Conservation (phyloP, 2,113 vertebrate species). For the Cardinalis cardinalis region DNA sequence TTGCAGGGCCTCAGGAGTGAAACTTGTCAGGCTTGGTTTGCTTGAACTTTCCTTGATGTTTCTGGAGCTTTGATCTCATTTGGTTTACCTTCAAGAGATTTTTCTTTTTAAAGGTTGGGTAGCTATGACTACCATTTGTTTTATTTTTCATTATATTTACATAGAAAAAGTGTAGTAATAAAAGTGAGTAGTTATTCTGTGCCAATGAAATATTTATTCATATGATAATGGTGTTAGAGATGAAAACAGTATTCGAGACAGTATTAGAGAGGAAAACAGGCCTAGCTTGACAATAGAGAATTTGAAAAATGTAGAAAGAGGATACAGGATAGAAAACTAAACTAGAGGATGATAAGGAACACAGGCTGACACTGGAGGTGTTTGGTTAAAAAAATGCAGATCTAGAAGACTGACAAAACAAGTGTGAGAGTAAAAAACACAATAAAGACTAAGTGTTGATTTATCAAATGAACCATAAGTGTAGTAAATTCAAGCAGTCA, state of each 20-base stretch:
- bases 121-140: not conserved
- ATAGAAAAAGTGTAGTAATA: not conserved
- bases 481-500: not conserved
- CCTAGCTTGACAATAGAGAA: not conserved
- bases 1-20: not conserved
- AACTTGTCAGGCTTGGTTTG: not conserved
- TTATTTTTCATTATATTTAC: not conserved
- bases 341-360: not conserved
- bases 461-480: not conserved
- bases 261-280: not conserved
- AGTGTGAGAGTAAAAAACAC: not conserved
- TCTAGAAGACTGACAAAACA: not conserved
- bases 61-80: not conserved
- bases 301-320: not conserved
- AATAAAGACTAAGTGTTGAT: not conserved
- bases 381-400: not conserved
- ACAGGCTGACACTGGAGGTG: not conserved
- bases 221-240: not conserved
- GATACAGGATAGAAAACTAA: rapidly evolving
- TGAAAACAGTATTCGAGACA: not conserved
- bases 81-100: not conserved
- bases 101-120: not conserved
- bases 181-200: not conserved
- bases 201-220: not conserved
- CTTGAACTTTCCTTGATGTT: not conserved